Evolutionary conservation across 2,888 invertebrate species (phyloP), one percentile per base, ranked within the genome.

Genomic region (Cancer borealis): DNA sequence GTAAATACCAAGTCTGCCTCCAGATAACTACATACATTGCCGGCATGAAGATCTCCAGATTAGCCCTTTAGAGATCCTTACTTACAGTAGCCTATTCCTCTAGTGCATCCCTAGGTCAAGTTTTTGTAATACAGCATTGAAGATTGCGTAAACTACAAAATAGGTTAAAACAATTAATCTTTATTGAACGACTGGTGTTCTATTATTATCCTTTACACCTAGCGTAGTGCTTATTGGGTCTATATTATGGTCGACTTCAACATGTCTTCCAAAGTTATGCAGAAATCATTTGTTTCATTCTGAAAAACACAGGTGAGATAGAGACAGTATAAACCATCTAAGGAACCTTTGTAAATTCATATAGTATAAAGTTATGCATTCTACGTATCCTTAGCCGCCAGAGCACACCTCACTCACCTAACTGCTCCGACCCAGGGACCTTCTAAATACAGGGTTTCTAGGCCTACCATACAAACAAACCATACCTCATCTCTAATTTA

Each of bases 141-240:
- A 73, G 73, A 79, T 10, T 79, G 79, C 14, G 30, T 79, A 79
- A 79, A 30, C 21, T 10, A 30, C 79, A 79, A 79, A 79, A 79
- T 79, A 79, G 79, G 79, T 12, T 79, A 30, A 79, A 79, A 30
- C 30, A 79, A 79, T 79, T 10, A 30, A 79, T 79, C 79, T 79
- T 79, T 30, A 26, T 30, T 79, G 79, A 79, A 79, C 3, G 79
- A 79, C 30, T 30, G 8, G 79, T 30, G 12, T 26, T 79, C 8
- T 79, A 30, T 79, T 10, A 30, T 79, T 79, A 79, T 30, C 30
- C 26, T 79, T 30, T 21, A 39, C 12, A 54, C 12, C 0, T 30
- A 12, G 79, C 3, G 10, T 30, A 30, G 30, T 30, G 79, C 0
- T 3, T 79, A 30, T 30, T 8, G 26, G 54, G 17, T 39, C 30